Evolutionary conservation across 2,797 vertebrate species (phyloP).

Genomic region (Acanthurus tractus): DNA sequence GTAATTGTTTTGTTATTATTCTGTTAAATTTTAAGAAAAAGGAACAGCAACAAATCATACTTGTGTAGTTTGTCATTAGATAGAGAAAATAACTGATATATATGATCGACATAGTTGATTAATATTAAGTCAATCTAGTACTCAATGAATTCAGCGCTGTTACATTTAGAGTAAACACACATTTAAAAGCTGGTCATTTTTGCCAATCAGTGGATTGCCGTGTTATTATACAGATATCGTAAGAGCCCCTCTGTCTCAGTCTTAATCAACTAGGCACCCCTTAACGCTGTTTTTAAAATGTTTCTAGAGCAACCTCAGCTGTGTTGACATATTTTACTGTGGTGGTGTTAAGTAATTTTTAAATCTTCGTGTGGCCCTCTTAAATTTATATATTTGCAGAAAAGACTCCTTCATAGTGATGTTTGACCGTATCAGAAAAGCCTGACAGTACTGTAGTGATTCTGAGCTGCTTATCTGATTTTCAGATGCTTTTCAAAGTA

Average conservation of each 20-base stretch:
- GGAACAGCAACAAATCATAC: no score
- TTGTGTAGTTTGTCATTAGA: neutral
- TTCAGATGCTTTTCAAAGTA: neutral
- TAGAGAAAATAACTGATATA: constrained; percentile 8
- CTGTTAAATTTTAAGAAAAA: no score
- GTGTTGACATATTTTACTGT: neutral
- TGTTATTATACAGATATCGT: constrained; percentile 25
- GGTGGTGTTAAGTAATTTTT: neutral
- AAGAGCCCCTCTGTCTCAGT: constrained; percentile 19
- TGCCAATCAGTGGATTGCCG: constrained; percentile 13
- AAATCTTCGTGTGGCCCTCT: neutral
- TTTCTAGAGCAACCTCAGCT: constrained; percentile 14
- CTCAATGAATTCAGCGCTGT: neutral
- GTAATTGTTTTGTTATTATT: no score
- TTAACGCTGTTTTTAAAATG: constrained; percentile 7
- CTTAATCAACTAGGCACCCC: constrained; percentile 9
- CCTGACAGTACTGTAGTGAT: constrained; percentile 3
- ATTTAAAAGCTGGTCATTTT: constrained; percentile 25
- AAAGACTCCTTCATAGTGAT: constrained; percentile 13
- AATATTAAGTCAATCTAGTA: neutral
- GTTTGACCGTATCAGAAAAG: constrained; percentile 25
- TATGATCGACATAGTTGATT: neutral
- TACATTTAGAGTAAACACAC: neutral
- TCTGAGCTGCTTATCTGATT: constrained; percentile 14
- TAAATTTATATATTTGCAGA: neutral